Percentiles rank a stretch among this genome's conserved stretches.
Evolutionary conservation across 2,797 vertebrate genomes (phyloP).

Genomic region (Propithecus perrieri): DNA sequence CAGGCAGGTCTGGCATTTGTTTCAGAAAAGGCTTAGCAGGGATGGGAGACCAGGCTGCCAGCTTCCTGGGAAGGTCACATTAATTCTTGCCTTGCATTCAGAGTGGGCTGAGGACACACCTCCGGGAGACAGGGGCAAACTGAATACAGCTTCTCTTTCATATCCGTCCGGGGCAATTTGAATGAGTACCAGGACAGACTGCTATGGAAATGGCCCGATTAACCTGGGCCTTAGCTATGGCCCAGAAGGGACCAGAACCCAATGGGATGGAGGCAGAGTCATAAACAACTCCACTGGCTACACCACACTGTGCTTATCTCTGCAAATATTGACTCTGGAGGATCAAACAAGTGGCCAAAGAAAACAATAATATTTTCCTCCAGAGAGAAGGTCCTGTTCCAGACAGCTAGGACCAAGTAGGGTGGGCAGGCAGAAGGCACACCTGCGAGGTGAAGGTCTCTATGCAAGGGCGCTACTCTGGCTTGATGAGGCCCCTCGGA

Average conservation of each 20-base stretch:
- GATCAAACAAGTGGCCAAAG: slow-evolving; percentile 62
- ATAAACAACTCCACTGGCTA: slow-evolving; percentile 55
- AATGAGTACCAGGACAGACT: background rate
- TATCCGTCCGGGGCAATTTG: background rate
- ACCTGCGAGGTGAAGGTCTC: slow-evolving; percentile 14
- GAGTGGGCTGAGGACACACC: background rate
- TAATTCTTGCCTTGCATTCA: background rate
- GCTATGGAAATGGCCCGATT: background rate
- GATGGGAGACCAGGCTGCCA: background rate
- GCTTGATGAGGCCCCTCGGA: background rate
- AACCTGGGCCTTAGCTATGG: background rate
- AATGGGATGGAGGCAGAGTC: background rate
- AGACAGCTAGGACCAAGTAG: background rate
- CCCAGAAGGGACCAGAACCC: background rate
- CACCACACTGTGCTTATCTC: slow-evolving; percentile 61
- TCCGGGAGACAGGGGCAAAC: background rate
- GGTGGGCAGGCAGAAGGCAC: background rate
- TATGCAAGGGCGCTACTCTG: rapidly evolving
- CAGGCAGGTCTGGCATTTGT: too few species aligned
- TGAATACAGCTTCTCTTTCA: background rate
- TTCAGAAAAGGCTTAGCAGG: background rate
- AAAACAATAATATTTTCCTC: slow-evolving; percentile 70
- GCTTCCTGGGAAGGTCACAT: background rate
- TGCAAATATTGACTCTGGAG: slow-evolving; percentile 75
- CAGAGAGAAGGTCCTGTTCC: slow-evolving; percentile 55